phyloP scores from a whole-genome alignment of 2,797 vertebrate genomes.

The Malurus leucopterus region DNA sequence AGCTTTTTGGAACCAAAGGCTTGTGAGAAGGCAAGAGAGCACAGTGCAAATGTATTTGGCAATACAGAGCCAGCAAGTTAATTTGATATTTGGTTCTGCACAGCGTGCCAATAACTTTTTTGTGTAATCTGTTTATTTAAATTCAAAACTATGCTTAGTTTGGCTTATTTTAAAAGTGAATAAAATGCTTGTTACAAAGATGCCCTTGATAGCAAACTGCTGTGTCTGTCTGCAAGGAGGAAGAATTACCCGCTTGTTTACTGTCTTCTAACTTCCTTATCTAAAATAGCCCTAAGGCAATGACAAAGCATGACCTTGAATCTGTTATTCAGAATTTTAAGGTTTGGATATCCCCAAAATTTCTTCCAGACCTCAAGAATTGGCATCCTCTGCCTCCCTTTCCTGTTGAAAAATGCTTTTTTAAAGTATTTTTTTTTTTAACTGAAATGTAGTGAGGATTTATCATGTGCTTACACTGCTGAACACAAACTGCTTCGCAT shows the following conservation, averaged over 20 bases:
- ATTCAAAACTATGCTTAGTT: neutral
- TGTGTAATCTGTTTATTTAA: neutral
- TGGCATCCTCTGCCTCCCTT: neutral
- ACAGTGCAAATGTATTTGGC: accelerated
- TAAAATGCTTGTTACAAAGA: neutral
- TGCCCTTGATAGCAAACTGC: neutral
- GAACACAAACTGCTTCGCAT: neutral
- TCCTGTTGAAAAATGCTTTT: neutral
- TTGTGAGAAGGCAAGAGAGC: accelerated
- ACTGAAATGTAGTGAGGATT: neutral
- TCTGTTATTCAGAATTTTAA: neutral
- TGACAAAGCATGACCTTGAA: neutral
- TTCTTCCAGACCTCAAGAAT: neutral
- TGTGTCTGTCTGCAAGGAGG: neutral
- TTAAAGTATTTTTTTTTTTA: neutral
- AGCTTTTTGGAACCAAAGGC: neutral
- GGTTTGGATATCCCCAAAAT: neutral
- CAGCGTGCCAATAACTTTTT: neutral
- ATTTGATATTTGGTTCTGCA: neutral
- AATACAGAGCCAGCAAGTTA: neutral
- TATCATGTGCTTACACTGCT: neutral
- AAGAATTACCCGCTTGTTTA: neutral
- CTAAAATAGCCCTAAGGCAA: neutral
- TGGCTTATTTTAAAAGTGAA: neutral
- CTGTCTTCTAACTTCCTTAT: conserved; percentile 10